Percentiles rank a stretch among this genome's conserved stretches.
phyloP scores from a whole-genome alignment of 2,797 vertebrate genomes.

The Alca torda region DNA sequence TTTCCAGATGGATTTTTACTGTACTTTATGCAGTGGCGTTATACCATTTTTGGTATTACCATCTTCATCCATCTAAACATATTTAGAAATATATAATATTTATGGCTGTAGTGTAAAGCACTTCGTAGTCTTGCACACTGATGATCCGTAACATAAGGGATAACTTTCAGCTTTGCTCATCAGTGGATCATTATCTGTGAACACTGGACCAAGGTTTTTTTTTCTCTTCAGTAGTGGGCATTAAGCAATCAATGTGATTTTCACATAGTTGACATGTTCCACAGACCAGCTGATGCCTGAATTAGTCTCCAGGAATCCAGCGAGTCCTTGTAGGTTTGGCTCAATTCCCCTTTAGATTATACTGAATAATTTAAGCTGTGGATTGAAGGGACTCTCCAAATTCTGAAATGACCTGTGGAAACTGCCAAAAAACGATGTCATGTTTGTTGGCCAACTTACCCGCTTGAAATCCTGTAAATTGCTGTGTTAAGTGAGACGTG shows the following conservation, averaged over 20 bases:
- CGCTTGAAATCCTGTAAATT: slow-evolving; percentile 29
- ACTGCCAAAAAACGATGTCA: not conserved
- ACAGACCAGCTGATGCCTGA: not conserved
- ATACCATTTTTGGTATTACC: not conserved
- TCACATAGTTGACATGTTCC: not conserved
- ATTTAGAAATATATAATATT: not conserved
- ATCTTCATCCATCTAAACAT: not conserved
- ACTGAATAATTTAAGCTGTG: not conserved
- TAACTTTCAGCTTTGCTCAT: not conserved
- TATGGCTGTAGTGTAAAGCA: not conserved
- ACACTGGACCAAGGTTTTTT: not conserved
- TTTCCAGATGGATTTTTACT: not conserved
- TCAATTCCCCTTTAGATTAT: not conserved
- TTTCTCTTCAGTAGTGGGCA: not conserved
- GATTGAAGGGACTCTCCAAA: not conserved
- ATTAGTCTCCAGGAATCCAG: not conserved
- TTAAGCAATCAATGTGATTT: not conserved
- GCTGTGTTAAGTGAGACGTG: slow-evolving; percentile 18
- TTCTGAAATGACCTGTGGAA: not conserved
- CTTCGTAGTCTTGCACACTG: not conserved
- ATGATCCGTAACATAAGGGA: not conserved
- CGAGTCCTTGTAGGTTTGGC: not conserved
- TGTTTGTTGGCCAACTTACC: slow-evolving; percentile 6
- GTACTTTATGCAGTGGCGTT: not conserved
- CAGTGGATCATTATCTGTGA: not conserved